Percentiles rank a stretch among this genome's conserved stretches.
Evolutionary conservation across 1,140 invertebrate species (phyloP).

Genomic region (Cydia splendana): DNA sequence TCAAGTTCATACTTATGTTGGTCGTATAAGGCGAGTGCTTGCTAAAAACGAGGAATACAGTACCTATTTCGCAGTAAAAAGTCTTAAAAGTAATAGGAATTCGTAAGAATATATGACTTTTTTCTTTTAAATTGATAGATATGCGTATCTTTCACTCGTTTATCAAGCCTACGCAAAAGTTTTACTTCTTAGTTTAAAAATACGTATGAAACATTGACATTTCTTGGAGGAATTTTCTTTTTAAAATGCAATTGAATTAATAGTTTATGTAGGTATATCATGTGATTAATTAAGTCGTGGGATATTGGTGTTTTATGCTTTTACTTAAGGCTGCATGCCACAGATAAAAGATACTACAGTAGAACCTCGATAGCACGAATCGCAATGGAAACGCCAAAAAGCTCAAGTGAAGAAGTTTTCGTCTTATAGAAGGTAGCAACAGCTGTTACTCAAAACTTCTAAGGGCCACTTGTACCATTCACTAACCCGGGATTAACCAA

Average conservation of each 20-base stretch:
- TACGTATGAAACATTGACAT: not conserved
- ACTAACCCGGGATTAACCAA: no score
- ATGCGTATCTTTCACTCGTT: constrained; percentile 15
- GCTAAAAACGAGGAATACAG: not conserved
- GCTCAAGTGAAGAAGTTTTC: no score
- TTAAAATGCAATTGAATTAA: not conserved
- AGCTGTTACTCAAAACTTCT: no score
- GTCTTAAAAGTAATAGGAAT: not conserved
- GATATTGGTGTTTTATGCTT: not conserved
- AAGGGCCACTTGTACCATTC: no score
- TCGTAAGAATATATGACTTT: not conserved
- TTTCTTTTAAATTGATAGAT: not conserved
- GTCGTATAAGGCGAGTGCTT: not conserved
- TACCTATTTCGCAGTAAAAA: not conserved
- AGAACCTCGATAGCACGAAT: no score
- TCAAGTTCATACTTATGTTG: not conserved
- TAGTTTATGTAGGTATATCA: not conserved
- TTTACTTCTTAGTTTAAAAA: not conserved
- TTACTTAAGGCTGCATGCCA: not conserved
- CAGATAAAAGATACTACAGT: not conserved
- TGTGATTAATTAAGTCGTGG: constrained; percentile 4
- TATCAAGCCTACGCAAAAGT: constrained; percentile 11
- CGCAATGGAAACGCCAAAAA: no score
- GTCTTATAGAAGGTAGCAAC: no score
- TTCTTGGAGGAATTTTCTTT: not conserved